Conservation (phyloP, 2,888 invertebrate genomes). For the Lordiphosa andalusiaca region DNA sequence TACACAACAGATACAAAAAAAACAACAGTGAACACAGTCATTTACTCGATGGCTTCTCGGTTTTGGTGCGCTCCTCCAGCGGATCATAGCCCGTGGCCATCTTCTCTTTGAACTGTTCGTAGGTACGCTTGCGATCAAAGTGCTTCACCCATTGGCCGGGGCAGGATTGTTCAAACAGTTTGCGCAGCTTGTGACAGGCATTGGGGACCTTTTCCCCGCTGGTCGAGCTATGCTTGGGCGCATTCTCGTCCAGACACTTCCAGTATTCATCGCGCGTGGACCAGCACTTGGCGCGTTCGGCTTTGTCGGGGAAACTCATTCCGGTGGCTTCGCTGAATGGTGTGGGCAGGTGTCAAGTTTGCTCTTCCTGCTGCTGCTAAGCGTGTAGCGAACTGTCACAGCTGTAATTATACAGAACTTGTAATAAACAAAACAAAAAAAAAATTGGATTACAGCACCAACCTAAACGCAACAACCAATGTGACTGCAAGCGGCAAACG, state of each 20-base stretch:
- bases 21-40: constrained; percentile 23
- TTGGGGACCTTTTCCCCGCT: constrained; percentile 82
- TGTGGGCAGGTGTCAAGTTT: neutral
- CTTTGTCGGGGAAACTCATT: constrained; percentile 92
- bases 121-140: constrained; percentile 94
- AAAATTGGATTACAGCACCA: constrained; percentile 6
- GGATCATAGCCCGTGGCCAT: constrained; percentile 94
- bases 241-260: constrained; percentile 90
- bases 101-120: constrained; percentile 92
- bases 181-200: constrained; percentile 86
- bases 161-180: constrained; percentile 88
- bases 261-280: constrained; percentile 91
- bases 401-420: neutral
- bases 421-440: neutral
- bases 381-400: neutral
- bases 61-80: constrained; percentile 74
- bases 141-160: constrained; percentile 95
- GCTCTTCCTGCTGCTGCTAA: neutral
- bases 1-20: constrained; percentile 49
- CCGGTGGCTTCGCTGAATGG: neutral
- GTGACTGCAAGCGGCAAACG: no score
- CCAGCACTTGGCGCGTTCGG: constrained; percentile 91
- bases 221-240: constrained; percentile 80
- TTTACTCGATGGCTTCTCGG: constrained; percentile 40
- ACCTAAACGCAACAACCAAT: constrained; percentile 1